phyloP scores from a whole-genome alignment of 2,113 vertebrate species.

The Grantiella picta region DNA sequence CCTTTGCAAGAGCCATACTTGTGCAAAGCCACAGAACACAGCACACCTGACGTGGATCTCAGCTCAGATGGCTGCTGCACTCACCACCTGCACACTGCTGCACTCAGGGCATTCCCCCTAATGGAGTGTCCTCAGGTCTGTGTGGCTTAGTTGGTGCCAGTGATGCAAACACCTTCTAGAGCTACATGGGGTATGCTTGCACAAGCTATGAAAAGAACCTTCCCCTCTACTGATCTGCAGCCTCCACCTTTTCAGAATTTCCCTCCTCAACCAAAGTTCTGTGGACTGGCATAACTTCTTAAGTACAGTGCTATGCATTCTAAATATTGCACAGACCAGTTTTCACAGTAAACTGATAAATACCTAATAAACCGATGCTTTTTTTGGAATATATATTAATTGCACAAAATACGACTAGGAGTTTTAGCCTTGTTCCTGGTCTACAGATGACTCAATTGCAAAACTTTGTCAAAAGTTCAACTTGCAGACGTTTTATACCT shows the following conservation, averaged over 20 bases:
- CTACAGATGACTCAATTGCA: neutral
- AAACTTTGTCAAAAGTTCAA: neutral
- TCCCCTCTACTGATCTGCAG: neutral
- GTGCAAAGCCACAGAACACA: accelerated
- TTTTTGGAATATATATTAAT: neutral
- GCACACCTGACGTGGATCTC: accelerated
- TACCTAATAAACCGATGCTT: neutral
- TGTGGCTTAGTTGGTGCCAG: neutral
- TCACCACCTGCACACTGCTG: neutral
- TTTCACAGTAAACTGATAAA: neutral
- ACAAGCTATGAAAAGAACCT: neutral
- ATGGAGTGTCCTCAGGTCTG: neutral
- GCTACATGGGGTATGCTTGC: neutral
- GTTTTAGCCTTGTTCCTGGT: neutral
- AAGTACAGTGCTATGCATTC: neutral
- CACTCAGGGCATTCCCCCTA: neutral
- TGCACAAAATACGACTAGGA: neutral
- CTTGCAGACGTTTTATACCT: neutral
- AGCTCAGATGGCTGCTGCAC: neutral
- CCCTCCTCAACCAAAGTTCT: neutral
- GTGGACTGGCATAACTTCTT: neutral
- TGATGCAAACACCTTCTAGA: neutral
- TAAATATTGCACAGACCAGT: neutral
- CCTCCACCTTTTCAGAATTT: neutral
- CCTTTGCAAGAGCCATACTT: neutral